A percentile compares a stretch with the other conserved stretches of the same genome.
These are phyloP conservation scores for Drosophila takahashii DNA, from an alignment of 1,140 invertebrate species.

Conservation along the genomic window DNA sequence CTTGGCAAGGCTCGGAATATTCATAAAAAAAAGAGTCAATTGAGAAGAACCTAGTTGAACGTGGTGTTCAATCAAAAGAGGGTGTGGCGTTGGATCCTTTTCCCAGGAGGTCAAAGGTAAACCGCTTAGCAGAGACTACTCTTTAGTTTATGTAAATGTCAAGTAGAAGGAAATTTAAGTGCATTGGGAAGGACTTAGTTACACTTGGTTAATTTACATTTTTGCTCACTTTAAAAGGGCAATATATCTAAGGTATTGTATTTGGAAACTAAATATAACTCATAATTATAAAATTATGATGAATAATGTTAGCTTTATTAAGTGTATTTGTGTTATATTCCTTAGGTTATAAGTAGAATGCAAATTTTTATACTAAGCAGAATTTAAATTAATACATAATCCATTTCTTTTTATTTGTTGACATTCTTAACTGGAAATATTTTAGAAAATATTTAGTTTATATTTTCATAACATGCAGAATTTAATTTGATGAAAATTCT, in stretches of 20 bases:
- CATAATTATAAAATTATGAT: too few species aligned
- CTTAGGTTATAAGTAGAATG: too few species aligned
- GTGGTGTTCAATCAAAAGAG: conserved; percentile 24
- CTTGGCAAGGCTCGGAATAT: conserved; percentile 34
- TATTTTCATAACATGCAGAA: too few species aligned
- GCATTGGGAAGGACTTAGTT: background rate
- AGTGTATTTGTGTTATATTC: too few species aligned
- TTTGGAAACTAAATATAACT: too few species aligned
- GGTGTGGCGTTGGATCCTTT: background rate
- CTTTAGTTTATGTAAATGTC: conserved; percentile 3
- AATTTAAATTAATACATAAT: too few species aligned
- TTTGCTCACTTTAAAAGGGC: background rate
- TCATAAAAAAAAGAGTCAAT: conserved; percentile 2
- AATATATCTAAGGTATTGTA: too few species aligned
- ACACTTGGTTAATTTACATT: background rate
- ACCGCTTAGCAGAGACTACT: conserved; percentile 4
- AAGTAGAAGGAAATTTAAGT: background rate
- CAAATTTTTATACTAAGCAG: too few species aligned
- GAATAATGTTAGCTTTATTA: too few species aligned
- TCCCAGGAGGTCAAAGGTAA: conserved; percentile 17
- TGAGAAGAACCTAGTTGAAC: conserved; percentile 41
- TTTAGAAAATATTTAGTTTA: background rate
- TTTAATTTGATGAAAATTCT: background rate
- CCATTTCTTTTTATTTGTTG: too few species aligned
- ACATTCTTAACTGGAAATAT: background rate